These are phyloP conservation scores for Adelphocoris suturalis DNA, from an alignment of 2,888 invertebrate species.

Conservation along the genomic window DNA sequence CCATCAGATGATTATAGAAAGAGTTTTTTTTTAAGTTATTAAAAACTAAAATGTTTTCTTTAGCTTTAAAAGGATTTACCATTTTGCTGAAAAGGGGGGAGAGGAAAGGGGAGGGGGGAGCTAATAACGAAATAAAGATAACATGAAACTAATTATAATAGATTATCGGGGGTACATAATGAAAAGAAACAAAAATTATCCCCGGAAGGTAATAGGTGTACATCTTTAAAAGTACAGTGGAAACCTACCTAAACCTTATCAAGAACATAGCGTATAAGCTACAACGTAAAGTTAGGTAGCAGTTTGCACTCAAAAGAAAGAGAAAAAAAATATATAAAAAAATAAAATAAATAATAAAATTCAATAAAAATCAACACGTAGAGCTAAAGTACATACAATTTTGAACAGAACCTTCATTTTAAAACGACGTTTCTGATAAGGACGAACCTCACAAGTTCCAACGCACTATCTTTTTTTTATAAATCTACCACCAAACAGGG, in stretches of 20 bases:
- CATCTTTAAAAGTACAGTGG: conserved; percentile 7
- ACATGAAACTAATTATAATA: conserved; percentile 3
- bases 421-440: neutral
- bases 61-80: conserved; percentile 31
- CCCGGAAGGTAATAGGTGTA: neutral
- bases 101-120: neutral
- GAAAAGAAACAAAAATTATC: neutral
- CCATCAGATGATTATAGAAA: conserved; percentile 70
- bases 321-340: neutral
- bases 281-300: neutral
- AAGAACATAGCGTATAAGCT: neutral
- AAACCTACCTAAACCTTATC: conserved; percentile 20
- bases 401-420: conserved; percentile 2
- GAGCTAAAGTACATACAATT: neutral
- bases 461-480: neutral
- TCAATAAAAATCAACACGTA: neutral
- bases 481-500: conserved; percentile 17
- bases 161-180: conserved; percentile 4
- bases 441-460: neutral
- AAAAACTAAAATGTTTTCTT: conserved; percentile 44
- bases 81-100: neutral
- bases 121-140: conserved; percentile 25
- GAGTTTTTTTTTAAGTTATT: conserved; percentile 71
- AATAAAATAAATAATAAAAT: neutral
- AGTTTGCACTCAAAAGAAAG: conserved; percentile 12